phyloP scores from a whole-genome alignment of 1,140 invertebrate species.

The Penaeus indicus region DNA sequence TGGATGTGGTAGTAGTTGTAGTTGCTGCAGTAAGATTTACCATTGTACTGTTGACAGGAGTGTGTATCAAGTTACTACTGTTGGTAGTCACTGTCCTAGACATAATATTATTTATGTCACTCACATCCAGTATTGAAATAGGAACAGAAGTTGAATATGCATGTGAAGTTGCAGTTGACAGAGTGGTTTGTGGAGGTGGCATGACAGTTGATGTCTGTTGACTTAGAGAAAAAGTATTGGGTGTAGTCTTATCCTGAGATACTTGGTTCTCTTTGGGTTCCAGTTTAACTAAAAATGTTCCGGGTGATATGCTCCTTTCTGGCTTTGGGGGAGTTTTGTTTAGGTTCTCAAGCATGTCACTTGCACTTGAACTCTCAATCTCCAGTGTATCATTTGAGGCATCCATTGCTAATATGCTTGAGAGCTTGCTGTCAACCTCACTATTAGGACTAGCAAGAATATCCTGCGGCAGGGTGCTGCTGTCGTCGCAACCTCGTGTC shows the following conservation, averaged over 20 bases:
- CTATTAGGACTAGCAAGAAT: slow-evolving; percentile 50
- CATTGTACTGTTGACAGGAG: neutral
- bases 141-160: neutral
- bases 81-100: slow-evolving; percentile 7
- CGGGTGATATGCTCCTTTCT: slow-evolving; percentile 56
- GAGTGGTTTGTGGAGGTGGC: slow-evolving; percentile 38
- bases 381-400: slow-evolving; percentile 62
- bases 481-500: slow-evolving; percentile 31
- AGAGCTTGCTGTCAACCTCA: slow-evolving; percentile 61
- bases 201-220: slow-evolving; percentile 37
- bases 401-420: slow-evolving; percentile 62
- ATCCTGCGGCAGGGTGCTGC: slow-evolving; percentile 38
- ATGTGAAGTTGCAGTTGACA: slow-evolving; percentile 6
- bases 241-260: neutral
- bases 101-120: slow-evolving; percentile 2
- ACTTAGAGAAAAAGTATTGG: slow-evolving; percentile 19
- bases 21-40: slow-evolving; percentile 23
- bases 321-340: slow-evolving; percentile 38
- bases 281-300: slow-evolving; percentile 57
- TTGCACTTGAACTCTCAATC: slow-evolving; percentile 35
- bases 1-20: slow-evolving; percentile 38
- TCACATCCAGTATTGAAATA: neutral
- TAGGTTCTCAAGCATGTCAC: slow-evolving; percentile 47
- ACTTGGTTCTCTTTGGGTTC: slow-evolving; percentile 43
- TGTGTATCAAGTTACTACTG: slow-evolving; percentile 4